These are phyloP conservation scores for Nothocercus julius DNA, from an alignment of 2,113 vertebrate genomes.

Conservation along the genomic window DNA sequence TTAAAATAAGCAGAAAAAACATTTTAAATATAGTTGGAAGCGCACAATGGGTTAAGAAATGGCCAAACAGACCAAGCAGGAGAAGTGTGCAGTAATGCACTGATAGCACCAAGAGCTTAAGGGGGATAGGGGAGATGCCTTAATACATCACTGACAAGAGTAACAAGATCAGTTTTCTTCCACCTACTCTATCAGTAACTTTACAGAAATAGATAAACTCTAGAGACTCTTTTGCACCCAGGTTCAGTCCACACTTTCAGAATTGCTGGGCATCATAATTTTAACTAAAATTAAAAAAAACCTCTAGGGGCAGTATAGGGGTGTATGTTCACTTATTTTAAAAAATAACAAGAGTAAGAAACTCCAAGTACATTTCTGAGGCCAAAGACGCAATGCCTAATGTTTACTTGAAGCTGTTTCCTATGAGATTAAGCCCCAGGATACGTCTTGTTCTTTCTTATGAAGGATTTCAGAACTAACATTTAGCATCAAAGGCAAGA, in stretches of 20 bases:
- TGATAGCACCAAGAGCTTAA: neutral
- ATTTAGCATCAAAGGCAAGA: neutral
- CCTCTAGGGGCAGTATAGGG: neutral
- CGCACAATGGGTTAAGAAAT: neutral
- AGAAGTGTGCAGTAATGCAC: neutral
- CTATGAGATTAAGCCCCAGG: slow-evolving; percentile 27
- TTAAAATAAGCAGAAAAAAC: neutral
- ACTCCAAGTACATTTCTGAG: neutral
- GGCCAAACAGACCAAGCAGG: neutral
- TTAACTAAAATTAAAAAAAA: neutral
- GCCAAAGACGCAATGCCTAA: neutral
- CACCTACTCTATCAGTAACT: neutral
- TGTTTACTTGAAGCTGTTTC: neutral
- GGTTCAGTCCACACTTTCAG: neutral
- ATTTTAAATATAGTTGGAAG: neutral
- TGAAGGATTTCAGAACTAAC: slow-evolving; percentile 18
- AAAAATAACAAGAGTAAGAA: neutral
- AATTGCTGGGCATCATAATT: neutral
- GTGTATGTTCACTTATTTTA: too few species aligned
- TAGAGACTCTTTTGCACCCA: neutral
- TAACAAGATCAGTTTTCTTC: neutral
- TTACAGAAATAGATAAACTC: neutral
- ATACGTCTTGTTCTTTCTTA: neutral
- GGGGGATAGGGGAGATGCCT: neutral
- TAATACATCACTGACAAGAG: neutral